Evolutionary conservation across 1,140 invertebrate genomes (phyloP).

Genomic region (Pantala flavescens): DNA sequence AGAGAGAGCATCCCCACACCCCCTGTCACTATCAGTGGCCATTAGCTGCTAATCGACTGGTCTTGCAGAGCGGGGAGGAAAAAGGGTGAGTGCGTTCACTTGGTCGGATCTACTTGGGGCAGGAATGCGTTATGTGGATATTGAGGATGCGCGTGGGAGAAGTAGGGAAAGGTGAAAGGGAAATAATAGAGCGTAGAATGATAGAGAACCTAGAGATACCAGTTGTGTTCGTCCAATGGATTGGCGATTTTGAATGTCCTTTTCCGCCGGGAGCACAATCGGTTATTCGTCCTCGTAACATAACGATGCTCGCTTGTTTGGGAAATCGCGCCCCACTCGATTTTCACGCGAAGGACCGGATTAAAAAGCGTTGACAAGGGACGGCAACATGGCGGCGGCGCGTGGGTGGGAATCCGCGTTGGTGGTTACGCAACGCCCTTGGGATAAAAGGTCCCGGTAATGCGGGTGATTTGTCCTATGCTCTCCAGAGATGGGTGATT

Average conservation of each 20-base stretch:
- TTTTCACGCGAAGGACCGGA: neutral
- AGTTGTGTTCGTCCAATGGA: neutral
- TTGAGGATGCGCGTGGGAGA: neutral
- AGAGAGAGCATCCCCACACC: neutral
- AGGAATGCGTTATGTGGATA: neutral
- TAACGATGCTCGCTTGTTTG: neutral
- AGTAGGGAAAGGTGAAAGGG: neutral
- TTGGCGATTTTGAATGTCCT: neutral
- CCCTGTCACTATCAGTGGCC: conserved; percentile 2
- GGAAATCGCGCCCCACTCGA: neutral
- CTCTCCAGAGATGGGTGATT: too few relatives aligned
- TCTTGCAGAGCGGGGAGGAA: neutral
- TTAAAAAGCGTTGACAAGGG: conserved; percentile 3
- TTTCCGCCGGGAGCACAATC: neutral
- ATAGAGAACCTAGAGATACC: neutral
- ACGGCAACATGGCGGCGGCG: neutral
- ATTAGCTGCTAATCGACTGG: conserved; percentile 8
- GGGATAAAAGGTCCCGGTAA: too few relatives aligned
- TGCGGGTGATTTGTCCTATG: too few relatives aligned
- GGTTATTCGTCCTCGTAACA: neutral
- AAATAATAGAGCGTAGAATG: neutral
- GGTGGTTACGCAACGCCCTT: neutral
- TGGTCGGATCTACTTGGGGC: neutral
- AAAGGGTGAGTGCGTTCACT: neutral
- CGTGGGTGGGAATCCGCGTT: neutral